Percentiles rank a stretch among this genome's conserved stretches.
These are phyloP conservation scores for Pelagia noctiluca DNA, from an alignment of 30 jellyfish, hydroid and myxozoan genomes.

Conservation along the genomic window DNA sequence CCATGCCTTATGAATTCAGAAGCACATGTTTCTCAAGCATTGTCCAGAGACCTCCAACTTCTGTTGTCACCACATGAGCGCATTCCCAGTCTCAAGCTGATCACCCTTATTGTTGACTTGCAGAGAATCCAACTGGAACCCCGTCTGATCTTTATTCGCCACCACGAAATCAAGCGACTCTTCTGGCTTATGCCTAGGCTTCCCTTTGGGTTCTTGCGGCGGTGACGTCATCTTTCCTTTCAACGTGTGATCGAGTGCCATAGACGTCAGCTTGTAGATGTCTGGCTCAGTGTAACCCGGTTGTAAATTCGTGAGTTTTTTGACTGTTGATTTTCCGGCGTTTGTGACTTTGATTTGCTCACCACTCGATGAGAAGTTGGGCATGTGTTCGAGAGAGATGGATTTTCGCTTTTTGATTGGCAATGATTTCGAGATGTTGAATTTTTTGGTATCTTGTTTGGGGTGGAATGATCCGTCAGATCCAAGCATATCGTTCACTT, in stretches of 20 bases:
- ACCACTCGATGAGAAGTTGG: slow-evolving; percentile 64
- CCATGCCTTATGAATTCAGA: too few relatives aligned
- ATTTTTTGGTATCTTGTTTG: slow-evolving; percentile 52
- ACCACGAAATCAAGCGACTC: slow-evolving; percentile 70
- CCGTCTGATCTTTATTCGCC: slow-evolving; percentile 59
- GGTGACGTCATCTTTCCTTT: slow-evolving; percentile 71
- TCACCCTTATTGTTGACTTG: slow-evolving; percentile 30
- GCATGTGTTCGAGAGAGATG: slow-evolving; percentile 62
- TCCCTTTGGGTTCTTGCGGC: slow-evolving; percentile 25
- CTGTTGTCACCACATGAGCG: slow-evolving; percentile 68
- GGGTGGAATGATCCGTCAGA: slow-evolving; percentile 15
- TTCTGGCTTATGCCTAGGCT: slow-evolving; percentile 58
- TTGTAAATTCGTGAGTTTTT: slow-evolving; percentile 59
- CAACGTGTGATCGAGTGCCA: slow-evolving; percentile 89
- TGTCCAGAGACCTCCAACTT: too few relatives aligned
- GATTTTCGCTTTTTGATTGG: slow-evolving; percentile 64
- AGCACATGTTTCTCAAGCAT: too few relatives aligned
- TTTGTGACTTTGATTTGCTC: slow-evolving; percentile 58
- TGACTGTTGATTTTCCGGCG: slow-evolving; percentile 20
- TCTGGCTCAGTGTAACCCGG: slow-evolving; percentile 82
- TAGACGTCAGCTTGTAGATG: slow-evolving; percentile 50
- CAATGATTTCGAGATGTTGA: slow-evolving; percentile 51
- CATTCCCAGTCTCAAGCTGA: slow-evolving; percentile 75
- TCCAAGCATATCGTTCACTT: slow-evolving; percentile 34
- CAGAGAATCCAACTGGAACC: slow-evolving; percentile 66